These are phyloP conservation scores for Amblyornis subalaris DNA, from an alignment of 2,113 vertebrate genomes.

Conservation along the genomic window DNA sequence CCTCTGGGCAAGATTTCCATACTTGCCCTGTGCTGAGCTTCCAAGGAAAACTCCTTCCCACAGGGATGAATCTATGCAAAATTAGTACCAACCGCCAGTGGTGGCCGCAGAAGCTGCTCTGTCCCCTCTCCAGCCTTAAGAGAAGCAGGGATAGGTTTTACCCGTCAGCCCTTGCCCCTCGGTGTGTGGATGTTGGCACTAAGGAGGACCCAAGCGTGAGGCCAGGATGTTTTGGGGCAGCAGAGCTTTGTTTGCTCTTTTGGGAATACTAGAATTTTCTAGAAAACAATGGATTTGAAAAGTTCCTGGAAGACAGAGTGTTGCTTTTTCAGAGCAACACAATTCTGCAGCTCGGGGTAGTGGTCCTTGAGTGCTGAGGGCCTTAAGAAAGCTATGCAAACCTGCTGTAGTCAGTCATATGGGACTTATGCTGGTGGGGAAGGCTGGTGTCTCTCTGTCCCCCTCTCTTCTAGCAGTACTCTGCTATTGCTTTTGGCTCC, in stretches of 20 bases:
- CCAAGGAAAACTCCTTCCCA: neutral
- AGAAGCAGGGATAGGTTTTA: neutral
- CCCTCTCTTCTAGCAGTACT: neutral
- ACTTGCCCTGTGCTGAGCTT: neutral
- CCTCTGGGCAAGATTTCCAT: neutral
- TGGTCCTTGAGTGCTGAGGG: accelerated
- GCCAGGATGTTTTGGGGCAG: neutral
- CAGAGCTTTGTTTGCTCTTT: neutral
- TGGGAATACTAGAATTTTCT: neutral
- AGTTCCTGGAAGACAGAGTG: neutral
- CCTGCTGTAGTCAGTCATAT: neutral
- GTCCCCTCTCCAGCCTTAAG: neutral
- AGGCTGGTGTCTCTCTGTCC: neutral
- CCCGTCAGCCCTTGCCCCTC: neutral
- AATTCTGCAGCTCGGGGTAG: neutral
- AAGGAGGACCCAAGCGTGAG: neutral
- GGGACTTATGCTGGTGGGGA: neutral
- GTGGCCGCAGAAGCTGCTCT: neutral
- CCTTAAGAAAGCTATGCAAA: neutral
- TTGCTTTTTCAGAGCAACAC: neutral
- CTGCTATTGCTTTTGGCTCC: conserved; percentile 13
- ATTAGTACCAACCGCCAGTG: accelerated
- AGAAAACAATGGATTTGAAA: neutral
- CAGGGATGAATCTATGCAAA: neutral
- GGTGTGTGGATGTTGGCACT: neutral